Conservation (phyloP, 2,797 vertebrate genomes). For the Perdix hodgsoniae region DNA sequence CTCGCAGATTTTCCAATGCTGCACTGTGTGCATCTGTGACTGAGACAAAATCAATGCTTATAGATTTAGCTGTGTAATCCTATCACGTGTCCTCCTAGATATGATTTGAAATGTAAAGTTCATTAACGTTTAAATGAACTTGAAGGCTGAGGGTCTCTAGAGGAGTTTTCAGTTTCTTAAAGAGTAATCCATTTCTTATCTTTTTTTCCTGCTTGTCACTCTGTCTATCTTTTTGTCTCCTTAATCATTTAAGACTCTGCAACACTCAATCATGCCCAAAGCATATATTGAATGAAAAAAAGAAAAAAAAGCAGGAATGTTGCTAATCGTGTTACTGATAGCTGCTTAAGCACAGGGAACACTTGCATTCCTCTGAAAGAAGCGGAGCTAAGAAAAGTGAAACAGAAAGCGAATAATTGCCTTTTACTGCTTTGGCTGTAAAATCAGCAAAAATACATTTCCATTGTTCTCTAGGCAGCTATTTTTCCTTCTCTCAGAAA, state of each 20-base stretch:
- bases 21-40: conserved; percentile 78
- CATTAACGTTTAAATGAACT: conserved; percentile 85
- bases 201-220: conserved; percentile 53
- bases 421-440: neutral
- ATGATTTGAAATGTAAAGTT: conserved; percentile 86
- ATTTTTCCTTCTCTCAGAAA: neutral
- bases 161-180: conserved; percentile 78
- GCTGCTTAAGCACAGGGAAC: conserved; percentile 3
- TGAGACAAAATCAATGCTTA: conserved; percentile 86
- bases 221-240: conserved; percentile 48
- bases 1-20: conserved; percentile 73
- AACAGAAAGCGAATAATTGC: neutral
- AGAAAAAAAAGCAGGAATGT: neutral
- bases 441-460: neutral
- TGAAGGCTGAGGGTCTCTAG: conserved; percentile 76
- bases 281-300: neutral
- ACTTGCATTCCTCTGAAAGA: neutral
- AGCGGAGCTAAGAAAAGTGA: neutral
- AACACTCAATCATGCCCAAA: conserved; percentile 36
- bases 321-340: conserved; percentile 4
- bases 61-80: conserved; percentile 87
- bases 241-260: conserved; percentile 57
- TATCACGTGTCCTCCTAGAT: conserved; percentile 83
- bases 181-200: conserved; percentile 75
- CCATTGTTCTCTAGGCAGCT: accelerated